These are phyloP conservation scores for Trisateles emortualis DNA, from an alignment of 2,888 invertebrate species.

Conservation along the genomic window DNA sequence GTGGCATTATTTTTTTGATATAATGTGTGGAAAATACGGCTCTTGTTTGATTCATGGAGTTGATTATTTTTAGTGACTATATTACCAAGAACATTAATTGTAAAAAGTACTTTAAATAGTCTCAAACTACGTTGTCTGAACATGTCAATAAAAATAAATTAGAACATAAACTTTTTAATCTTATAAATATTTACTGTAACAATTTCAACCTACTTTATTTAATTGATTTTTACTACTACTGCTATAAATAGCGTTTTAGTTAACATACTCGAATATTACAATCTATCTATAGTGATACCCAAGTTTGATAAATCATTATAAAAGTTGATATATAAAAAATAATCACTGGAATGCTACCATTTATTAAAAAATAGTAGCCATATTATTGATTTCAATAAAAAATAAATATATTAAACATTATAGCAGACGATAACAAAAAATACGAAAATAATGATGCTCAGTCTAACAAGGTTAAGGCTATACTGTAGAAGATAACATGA, in stretches of 20 bases:
- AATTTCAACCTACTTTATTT: constrained; percentile 4
- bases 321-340: constrained; percentile 1
- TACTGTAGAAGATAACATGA: constrained; percentile 6
- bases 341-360: constrained; percentile 30
- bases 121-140: too few species aligned
- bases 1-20: too few species aligned
- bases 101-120: too few species aligned
- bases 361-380: constrained; percentile 2
- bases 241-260: constrained; percentile 13
- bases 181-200: background rate
- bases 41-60: too few species aligned
- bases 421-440: constrained; percentile 10
- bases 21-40: too few species aligned
- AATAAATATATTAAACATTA: constrained; percentile 15
- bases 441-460: constrained; percentile 22
- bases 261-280: constrained; percentile 1
- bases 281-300: constrained; percentile 19
- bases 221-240: background rate
- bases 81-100: background rate
- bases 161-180: background rate
- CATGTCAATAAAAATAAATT: background rate
- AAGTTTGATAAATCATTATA: background rate
- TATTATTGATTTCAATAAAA: too few species aligned
- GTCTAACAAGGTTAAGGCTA: constrained; percentile 23
- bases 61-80: too few species aligned